phyloP scores from a whole-genome alignment of 1,140 invertebrate genomes.

The Apolygus lucorum region DNA sequence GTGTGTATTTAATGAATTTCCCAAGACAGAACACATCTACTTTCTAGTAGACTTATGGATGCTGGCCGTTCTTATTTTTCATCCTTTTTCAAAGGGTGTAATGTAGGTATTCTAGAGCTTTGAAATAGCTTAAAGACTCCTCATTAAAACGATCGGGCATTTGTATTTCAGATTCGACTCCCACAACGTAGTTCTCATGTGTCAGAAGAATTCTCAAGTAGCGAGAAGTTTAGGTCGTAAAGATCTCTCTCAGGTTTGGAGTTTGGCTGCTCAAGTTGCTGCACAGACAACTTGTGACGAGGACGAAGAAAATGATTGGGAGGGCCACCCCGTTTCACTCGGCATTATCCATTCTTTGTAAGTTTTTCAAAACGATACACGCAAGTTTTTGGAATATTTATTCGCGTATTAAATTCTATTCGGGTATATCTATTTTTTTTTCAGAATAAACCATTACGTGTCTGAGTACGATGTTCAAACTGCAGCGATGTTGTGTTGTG shows the following conservation, averaged over 20 bases:
- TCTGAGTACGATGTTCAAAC: constrained; percentile 80
- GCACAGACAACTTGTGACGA: constrained; percentile 44
- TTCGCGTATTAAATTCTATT: neutral
- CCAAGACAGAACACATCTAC: too few relatives aligned
- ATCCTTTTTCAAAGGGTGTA: too few relatives aligned
- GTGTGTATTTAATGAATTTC: too few relatives aligned
- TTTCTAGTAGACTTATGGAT: too few relatives aligned
- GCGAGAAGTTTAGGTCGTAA: constrained; percentile 62
- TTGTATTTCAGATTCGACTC: constrained; percentile 52
- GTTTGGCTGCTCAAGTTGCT: constrained; percentile 60
- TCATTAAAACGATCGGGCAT: too few relatives aligned
- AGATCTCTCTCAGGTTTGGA: constrained; percentile 81
- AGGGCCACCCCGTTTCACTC: constrained; percentile 74
- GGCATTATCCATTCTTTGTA: constrained; percentile 75
- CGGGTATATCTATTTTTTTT: constrained; percentile 30
- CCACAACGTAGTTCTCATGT: constrained; percentile 55
- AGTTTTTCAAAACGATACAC: constrained; percentile 38
- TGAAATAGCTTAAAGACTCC: too few relatives aligned
- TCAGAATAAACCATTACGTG: constrained; percentile 68
- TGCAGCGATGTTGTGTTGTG: constrained; percentile 82
- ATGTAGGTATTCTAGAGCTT: too few relatives aligned
- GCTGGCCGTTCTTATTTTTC: too few relatives aligned
- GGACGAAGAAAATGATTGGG: constrained; percentile 62
- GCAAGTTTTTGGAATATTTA: constrained; percentile 17
- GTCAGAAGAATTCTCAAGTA: constrained; percentile 66